These are phyloP conservation scores for Proisotoma minuta DNA, from an alignment of 2,888 invertebrate genomes.

Conservation along the genomic window DNA sequence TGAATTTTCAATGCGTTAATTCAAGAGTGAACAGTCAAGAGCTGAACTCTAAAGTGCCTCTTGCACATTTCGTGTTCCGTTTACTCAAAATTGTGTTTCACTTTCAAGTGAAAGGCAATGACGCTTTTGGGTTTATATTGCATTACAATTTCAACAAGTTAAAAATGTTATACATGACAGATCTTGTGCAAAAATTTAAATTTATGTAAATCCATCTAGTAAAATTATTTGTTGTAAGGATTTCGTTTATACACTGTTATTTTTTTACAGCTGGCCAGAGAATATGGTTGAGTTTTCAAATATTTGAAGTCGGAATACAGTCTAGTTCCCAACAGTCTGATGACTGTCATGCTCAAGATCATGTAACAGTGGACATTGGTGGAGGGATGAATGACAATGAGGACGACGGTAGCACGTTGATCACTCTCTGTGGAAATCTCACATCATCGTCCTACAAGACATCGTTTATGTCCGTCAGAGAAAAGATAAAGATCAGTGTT, in stretches of 20 bases:
- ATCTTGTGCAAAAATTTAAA: too few species aligned
- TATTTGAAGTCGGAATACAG: slow-evolving; percentile 47
- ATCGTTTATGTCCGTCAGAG: slow-evolving; percentile 60
- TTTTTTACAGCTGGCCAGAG: slow-evolving; percentile 57
- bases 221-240: too few species aligned
- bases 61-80: too few species aligned
- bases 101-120: too few species aligned
- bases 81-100: too few species aligned
- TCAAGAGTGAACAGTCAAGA: too few species aligned
- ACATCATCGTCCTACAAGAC: slow-evolving; percentile 32
- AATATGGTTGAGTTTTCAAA: slow-evolving; percentile 64
- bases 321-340: slow-evolving; percentile 12
- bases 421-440: slow-evolving; percentile 46
- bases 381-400: slow-evolving; percentile 49
- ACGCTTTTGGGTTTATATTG: too few species aligned
- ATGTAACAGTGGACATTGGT: slow-evolving; percentile 59
- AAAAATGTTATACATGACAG: too few species aligned
- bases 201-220: too few species aligned
- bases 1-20: too few species aligned
- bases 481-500: slow-evolving; percentile 61
- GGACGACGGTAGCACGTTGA: slow-evolving; percentile 34
- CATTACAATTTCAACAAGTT: too few species aligned
- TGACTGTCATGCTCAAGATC: slow-evolving; percentile 37
- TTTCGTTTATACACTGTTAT: background rate
- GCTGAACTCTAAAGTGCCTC: too few species aligned